Base-by-base conservation (phyloP, 2,888 invertebrate species). In the Polymixis lichenea region DNA sequence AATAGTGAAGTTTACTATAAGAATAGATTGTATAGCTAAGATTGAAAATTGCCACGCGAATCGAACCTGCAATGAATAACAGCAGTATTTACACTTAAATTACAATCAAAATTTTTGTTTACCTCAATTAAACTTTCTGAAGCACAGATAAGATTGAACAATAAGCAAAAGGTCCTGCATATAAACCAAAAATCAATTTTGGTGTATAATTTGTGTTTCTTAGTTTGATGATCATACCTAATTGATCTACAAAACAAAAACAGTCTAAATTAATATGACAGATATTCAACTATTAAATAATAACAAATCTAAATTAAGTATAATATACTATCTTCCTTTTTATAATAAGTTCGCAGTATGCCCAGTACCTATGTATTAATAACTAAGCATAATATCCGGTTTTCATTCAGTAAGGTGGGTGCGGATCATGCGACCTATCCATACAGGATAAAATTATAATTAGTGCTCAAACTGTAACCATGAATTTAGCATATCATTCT, bases 41-140 rank as follows among this genome's bases (percentile, higher is more conserved):
- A 25, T 51, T 25, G 19, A n/a, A 60, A 62, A 78, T 75, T 76
- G 92, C 92, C 86, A 89, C 84, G 87, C 92, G 91, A 91, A 93
- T 90, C 88, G 90, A 93, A 93, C 93, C 93, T 83, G 85, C 71
- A 68, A 68, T 56, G 61, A 22, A 38, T 69, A 72, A 71, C n/a
- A 64, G 38, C n/a, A 15, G 13, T 43, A 32, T 51, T 22, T 28
- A 58, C 55, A 73, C 17, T 38, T 38, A 28, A 19, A 15, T n/a
- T 49, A 73, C 38, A 1, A 73, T 17, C 7, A 17, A n/a, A 28
- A 25, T 28, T 7, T 58, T 58, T 25, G 9, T 22, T 17, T n/a
- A 25, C 61, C 64, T 60, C 38, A 38, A 38, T 65, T 60, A 17
- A 71, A 66, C 72, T 78, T 78, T 78, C 65, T 66, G 78, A 78